A percentile compares a stretch with the other conserved stretches of the same genome.
phyloP scores from a whole-genome alignment of 1,140 invertebrate species.

The Philotrypesis tridentata region DNA sequence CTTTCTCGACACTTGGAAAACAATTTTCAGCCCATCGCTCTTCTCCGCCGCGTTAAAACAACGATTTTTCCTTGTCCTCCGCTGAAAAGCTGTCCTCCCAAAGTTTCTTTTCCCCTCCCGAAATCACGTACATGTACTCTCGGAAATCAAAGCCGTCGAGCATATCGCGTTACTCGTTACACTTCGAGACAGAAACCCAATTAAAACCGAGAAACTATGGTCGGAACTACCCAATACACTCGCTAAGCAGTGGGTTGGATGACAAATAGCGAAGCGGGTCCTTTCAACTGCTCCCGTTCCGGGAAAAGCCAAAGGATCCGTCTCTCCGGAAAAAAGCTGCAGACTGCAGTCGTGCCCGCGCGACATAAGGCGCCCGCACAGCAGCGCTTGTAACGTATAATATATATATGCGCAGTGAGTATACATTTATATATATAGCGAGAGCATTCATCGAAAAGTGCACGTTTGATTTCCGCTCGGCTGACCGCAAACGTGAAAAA shows the following conservation, averaged over 20 bases:
- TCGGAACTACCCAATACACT: background rate
- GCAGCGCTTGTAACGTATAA: background rate
- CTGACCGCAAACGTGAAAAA: background rate
- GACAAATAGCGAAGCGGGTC: background rate
- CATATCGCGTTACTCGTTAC: background rate
- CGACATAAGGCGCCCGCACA: background rate
- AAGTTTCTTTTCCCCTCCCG: background rate
- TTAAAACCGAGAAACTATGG: background rate
- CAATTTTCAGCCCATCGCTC: background rate
- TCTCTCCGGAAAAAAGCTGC: background rate
- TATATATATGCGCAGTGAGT: background rate
- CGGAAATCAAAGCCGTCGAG: background rate
- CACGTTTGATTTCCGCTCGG: background rate
- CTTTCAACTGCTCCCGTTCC: background rate
- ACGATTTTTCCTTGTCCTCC: no score
- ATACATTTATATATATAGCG: background rate
- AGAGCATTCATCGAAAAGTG: background rate
- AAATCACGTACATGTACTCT: background rate
- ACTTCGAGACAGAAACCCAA: background rate
- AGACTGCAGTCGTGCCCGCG: no score
- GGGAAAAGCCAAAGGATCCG: background rate
- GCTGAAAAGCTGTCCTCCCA: no score
- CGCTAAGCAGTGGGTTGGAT: background rate
- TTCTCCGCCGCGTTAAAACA: background rate
- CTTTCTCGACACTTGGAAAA: background rate